Evolutionary conservation across 2,113 vertebrate species (phyloP), one percentile per base, ranked within the genome.

Genomic region (Hippocampus comes): DNA sequence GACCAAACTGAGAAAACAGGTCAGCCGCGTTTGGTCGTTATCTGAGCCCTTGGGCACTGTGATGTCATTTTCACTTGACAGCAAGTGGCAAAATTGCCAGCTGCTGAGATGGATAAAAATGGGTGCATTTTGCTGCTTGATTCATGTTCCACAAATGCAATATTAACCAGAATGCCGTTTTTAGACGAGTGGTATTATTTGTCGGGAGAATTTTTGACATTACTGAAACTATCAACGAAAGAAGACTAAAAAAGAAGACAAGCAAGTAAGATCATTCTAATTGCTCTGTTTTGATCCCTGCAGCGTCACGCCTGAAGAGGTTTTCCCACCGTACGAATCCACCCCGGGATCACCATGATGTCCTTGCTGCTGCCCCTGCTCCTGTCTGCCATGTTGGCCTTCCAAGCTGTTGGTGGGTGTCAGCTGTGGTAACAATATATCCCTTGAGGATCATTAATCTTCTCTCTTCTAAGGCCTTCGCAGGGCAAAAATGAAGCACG

Each of bases 341-440:
- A 71, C 66, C 70, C 66, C 34, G 46, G 64, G 72, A 82, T 73
- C 75, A 87, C 59, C 76, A 91, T 91, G 91, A 82, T 90, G 75
- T 65, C 81, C 77, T 78, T 92, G 77, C 89, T 92, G 91, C 82
- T 90, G 75, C 65, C 81, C 76, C 78, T 92, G 78, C 88, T 92
- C 86, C 82, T 92, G 81, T 67, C 75, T 10, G 27, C 75, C 8
- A 83, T 92, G 83, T 83, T 92, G 78, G 84, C 85, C 30, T 46
- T 89, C 64, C 87, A 84, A 67, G 74, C 87, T 65, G 76, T 81
- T 74, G 91, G 93, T 92, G 82, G 80, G 91, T 92, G 78, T 76
- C 48, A 1, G 76, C 65, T 67, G 12, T 76, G 71, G 84, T 77
- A 76, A 84, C 84, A 86, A 70, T 56, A 75, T 56, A 56, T 74